Evolutionary conservation across 2,888 invertebrate species (phyloP).

Genomic region (Nymphalis urticae): DNA sequence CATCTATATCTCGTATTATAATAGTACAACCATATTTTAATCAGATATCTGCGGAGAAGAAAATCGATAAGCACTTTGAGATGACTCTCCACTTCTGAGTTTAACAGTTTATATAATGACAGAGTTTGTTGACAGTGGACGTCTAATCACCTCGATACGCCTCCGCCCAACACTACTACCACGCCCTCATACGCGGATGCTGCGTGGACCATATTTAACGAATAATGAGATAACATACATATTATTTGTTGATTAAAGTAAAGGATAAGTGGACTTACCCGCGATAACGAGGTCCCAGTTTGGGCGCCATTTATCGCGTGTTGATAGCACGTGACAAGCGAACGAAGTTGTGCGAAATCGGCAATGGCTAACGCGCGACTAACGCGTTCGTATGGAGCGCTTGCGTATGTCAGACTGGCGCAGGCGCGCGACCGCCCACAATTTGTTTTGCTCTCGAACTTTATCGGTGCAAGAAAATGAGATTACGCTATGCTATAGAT

Average conservation of each 20-base stretch:
- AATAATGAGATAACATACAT: constrained; percentile 6
- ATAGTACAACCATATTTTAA: constrained; percentile 56
- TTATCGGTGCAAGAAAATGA: constrained; percentile 60
- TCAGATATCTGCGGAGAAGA: constrained; percentile 50
- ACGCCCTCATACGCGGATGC: constrained; percentile 71
- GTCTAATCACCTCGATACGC: constrained; percentile 70
- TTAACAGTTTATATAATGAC: constrained; percentile 58
- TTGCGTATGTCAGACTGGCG: constrained; percentile 66
- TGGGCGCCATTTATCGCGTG: constrained; percentile 78
- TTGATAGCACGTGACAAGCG: constrained; percentile 50
- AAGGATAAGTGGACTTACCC: constrained; percentile 61
- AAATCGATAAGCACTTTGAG: constrained; percentile 72
- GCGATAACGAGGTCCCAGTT: constrained; percentile 66
- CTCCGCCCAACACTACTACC: constrained; percentile 64
- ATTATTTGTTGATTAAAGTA: constrained; percentile 18
- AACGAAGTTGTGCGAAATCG: constrained; percentile 53
- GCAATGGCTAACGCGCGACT: constrained; percentile 69
- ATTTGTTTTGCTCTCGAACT: constrained; percentile 72
- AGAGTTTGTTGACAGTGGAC: constrained; percentile 76
- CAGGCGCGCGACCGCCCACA: constrained; percentile 63
- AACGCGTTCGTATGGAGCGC: constrained; percentile 55
- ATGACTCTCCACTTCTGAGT: constrained; percentile 53
- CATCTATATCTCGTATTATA: constrained; percentile 60
- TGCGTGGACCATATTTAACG: constrained; percentile 55
- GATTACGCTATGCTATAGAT: constrained; percentile 68